Percentiles rank a stretch among this genome's conserved stretches.
Evolutionary conservation across 2,113 vertebrate species (phyloP).

Genomic region (Atherinomorus stipes): DNA sequence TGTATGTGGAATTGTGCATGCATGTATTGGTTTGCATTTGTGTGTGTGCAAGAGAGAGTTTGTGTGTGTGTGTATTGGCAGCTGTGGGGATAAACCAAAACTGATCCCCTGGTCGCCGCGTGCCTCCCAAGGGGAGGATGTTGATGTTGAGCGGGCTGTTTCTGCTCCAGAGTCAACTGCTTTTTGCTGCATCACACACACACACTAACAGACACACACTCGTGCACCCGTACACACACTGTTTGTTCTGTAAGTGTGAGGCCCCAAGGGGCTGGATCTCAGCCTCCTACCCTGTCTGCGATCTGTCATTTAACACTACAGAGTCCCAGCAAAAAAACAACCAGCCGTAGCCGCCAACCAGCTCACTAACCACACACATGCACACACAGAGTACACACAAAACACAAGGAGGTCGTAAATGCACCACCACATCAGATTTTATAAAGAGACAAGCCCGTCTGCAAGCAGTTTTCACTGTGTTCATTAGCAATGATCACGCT

Average conservation of each 20-base stretch:
- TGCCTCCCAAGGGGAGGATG: constrained; percentile 79
- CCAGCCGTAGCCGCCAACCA: constrained; percentile 64
- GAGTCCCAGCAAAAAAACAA: constrained; percentile 69
- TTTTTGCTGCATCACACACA: constrained; percentile 71
- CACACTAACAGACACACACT: constrained; percentile 24
- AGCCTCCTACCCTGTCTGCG: constrained; percentile 76
- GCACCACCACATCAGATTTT: constrained; percentile 24
- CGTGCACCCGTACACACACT: constrained; percentile 35
- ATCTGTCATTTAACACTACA: constrained; percentile 82
- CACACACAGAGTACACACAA: constrained; percentile 46
- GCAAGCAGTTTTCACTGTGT: constrained; percentile 69
- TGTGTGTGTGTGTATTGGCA: constrained; percentile 66
- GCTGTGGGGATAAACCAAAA: constrained; percentile 78
- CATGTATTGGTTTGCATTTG: constrained; percentile 17
- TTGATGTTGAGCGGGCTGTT: constrained; percentile 80
- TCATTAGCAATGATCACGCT: constrained; percentile 65
- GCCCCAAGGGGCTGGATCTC: constrained; percentile 77
- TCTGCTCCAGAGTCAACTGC: constrained; percentile 71
- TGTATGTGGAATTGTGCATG: constrained; percentile 39
- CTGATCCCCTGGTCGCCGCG: constrained; percentile 76
- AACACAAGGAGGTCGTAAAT: constrained; percentile 58
- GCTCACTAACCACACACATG: constrained; percentile 62
- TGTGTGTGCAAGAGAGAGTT: neutral
- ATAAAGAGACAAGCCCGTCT: constrained; percentile 43
- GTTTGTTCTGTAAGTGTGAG: constrained; percentile 82